Evolutionary conservation across 2,797 vertebrate genomes (phyloP).

Genomic region (Cossypha caffra): DNA sequence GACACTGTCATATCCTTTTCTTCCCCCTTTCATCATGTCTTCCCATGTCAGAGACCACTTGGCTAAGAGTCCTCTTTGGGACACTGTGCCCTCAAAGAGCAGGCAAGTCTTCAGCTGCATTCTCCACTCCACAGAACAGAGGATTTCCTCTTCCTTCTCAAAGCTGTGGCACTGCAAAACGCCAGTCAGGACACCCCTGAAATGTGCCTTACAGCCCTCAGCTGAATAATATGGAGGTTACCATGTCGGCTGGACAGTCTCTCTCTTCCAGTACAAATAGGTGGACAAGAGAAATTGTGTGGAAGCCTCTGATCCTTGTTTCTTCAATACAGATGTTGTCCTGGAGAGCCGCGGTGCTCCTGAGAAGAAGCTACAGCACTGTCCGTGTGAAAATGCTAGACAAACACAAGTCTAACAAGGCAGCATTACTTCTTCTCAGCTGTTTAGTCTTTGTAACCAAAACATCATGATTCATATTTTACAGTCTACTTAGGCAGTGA

Average conservation of each 20-base stretch:
- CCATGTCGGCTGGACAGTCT: not conserved
- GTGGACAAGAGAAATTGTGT: not conserved
- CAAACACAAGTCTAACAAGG: not conserved
- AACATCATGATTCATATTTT: not conserved
- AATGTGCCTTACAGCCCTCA: not conserved
- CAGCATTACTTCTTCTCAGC: not conserved
- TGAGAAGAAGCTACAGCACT: not conserved
- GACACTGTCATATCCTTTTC: not conserved
- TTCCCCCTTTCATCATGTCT: not conserved
- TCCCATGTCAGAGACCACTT: not conserved
- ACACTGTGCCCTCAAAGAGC: not conserved
- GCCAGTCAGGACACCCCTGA: not conserved
- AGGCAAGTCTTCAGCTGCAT: not conserved
- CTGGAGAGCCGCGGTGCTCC: not conserved
- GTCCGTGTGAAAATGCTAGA: not conserved
- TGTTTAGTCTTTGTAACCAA: not conserved
- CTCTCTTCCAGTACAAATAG: not conserved
- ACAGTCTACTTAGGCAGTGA: not conserved
- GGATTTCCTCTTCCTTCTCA: not conserved
- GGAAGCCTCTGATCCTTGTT: not conserved
- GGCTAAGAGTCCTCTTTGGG: not conserved
- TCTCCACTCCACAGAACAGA: not conserved
- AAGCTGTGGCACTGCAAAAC: not conserved
- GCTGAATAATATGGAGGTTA: not conserved
- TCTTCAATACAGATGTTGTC: not conserved